These are phyloP conservation scores for Lasioglossum villosulum DNA, from an alignment of 2,888 invertebrate species.

Conservation along the genomic window DNA sequence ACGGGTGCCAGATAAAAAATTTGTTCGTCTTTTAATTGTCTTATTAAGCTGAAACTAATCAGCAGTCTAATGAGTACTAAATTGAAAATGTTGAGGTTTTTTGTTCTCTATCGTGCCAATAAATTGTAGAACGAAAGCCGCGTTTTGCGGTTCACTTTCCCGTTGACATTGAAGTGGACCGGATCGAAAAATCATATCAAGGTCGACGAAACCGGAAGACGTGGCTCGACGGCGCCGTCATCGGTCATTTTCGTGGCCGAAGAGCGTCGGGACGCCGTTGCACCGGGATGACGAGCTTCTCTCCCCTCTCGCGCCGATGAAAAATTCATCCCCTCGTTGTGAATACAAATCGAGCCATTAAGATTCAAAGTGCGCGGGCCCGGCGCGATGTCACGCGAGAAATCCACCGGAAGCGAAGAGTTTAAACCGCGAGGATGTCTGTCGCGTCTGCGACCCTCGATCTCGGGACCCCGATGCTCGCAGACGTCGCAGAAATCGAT, in stretches of 20 bases:
- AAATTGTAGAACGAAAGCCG: background rate
- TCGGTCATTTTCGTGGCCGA: constrained; percentile 62
- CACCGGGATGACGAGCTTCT: constrained; percentile 26
- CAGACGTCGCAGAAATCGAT: background rate
- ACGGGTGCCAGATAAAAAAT: too few species aligned
- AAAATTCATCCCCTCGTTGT: constrained; percentile 76
- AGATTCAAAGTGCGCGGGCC: constrained; percentile 72
- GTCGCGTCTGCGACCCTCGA: constrained; percentile 3
- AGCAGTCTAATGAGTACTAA: too few species aligned
- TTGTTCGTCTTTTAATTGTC: too few species aligned
- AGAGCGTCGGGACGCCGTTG: constrained; percentile 36
- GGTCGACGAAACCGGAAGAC: constrained; percentile 7
- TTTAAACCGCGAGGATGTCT: constrained; percentile 15
- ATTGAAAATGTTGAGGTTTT: too few species aligned
- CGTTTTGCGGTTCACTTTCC: background rate
- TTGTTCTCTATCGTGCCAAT: too few species aligned
- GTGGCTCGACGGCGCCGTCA: constrained; percentile 33
- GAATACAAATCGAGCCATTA: constrained; percentile 78
- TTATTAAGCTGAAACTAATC: too few species aligned
- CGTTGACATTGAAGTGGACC: background rate
- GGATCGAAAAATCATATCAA: constrained; percentile 3
- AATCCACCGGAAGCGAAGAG: constrained; percentile 19
- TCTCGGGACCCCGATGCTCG: background rate
- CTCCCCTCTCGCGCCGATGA: constrained; percentile 62
- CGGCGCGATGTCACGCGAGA: constrained; percentile 36